phyloP scores from a whole-genome alignment of 2,888 invertebrate species.

The Drosophila pegasa region DNA sequence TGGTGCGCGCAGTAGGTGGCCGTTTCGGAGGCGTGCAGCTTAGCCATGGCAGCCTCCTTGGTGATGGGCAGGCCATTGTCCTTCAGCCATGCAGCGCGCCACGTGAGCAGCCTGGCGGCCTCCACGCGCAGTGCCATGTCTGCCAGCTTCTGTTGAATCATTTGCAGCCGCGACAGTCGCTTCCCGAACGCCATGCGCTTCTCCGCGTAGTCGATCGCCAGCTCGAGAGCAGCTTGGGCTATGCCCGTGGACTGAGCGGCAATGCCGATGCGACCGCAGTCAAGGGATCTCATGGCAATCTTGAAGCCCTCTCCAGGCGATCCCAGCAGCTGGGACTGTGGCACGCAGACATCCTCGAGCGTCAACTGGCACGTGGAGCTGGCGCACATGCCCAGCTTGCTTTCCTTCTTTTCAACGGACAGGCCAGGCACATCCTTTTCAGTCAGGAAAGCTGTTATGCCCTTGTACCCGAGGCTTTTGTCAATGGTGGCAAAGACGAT shows the following conservation, averaged over 20 bases:
- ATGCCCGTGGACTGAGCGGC: slow-evolving; percentile 97
- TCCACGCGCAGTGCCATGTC: slow-evolving; percentile 94
- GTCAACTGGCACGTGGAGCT: slow-evolving; percentile 96
- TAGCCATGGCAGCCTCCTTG: slow-evolving; percentile 99
- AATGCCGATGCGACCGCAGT: slow-evolving; percentile 96
- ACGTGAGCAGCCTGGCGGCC: slow-evolving; percentile 93
- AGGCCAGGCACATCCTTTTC: slow-evolving; percentile 92
- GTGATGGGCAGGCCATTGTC: slow-evolving; percentile 92
- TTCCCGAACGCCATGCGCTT: slow-evolving; percentile 94
- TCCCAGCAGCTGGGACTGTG: slow-evolving; percentile 92
- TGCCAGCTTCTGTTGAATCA: slow-evolving; percentile 95
- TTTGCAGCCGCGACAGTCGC: slow-evolving; percentile 93
- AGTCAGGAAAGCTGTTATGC: slow-evolving; percentile 94
- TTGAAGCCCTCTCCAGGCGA: slow-evolving; percentile 95
- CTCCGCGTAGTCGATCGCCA: slow-evolving; percentile 94
- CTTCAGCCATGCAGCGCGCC: slow-evolving; percentile 95
- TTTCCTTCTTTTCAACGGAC: slow-evolving; percentile 95
- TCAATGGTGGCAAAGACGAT: slow-evolving; percentile 96
- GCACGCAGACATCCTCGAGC: slow-evolving; percentile 94
- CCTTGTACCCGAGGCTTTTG: slow-evolving; percentile 89
- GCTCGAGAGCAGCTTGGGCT: slow-evolving; percentile 95
- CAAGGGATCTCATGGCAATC: slow-evolving; percentile 96
- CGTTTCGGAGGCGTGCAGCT: slow-evolving; percentile 96
- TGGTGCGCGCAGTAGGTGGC: slow-evolving; percentile 96
- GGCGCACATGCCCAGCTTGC: slow-evolving; percentile 92